Percentiles rank a stretch among this genome's conserved stretches.
Conservation (phyloP, 2,113 vertebrate genomes). For the Egretta garzetta region DNA sequence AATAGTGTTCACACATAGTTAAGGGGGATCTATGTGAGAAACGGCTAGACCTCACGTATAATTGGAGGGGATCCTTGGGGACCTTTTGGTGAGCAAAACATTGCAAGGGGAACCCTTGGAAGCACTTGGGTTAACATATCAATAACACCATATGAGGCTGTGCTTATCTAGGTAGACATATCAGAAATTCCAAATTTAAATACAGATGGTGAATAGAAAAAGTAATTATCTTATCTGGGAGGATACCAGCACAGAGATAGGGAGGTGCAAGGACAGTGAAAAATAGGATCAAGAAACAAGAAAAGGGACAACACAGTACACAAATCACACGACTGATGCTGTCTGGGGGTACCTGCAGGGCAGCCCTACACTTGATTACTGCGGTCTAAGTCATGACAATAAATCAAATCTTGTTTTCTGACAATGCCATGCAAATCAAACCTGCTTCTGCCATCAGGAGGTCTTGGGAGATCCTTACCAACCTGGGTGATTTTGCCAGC, state of each 20-base stretch:
- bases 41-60: not conserved
- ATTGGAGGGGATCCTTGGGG: not conserved
- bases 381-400: not conserved
- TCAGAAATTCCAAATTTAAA: not conserved
- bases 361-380: not conserved
- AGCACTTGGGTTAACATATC: not conserved
- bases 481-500: not conserved
- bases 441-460: not conserved
- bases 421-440: not conserved
- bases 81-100: not conserved
- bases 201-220: not conserved
- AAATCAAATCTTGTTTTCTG: not conserved
- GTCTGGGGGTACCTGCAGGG: not conserved
- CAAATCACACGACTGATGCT: accelerated
- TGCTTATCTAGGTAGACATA: not conserved
- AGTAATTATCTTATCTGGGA: not conserved
- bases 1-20: not conserved
- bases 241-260: not conserved
- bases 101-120: not conserved
- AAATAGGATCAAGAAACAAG: not conserved
- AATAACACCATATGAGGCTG: not conserved
- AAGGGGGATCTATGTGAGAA: not conserved
- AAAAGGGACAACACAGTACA: not conserved
- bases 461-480: not conserved
- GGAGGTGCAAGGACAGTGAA: not conserved